A percentile compares a stretch with the other conserved stretches of the same genome.
Evolutionary conservation across 1,140 invertebrate species (phyloP).

Genomic region (Bombus sibiricus): DNA sequence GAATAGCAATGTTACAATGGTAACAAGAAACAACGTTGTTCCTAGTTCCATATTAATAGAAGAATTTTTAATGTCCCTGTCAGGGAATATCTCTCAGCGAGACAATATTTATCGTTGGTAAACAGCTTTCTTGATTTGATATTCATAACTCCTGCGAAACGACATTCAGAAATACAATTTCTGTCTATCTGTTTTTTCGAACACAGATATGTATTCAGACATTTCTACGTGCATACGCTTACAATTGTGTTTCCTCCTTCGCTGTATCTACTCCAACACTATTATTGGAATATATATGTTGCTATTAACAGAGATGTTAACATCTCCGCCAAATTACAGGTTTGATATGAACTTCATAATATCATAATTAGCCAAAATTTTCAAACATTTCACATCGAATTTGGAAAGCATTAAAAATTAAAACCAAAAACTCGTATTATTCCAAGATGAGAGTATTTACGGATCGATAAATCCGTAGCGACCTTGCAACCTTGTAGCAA

Average conservation of each 20-base stretch:
- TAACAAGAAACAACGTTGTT: not conserved
- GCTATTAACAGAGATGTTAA: not conserved
- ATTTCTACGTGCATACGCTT: not conserved
- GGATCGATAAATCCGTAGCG: not conserved
- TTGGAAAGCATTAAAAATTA: not conserved
- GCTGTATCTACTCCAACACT: not conserved
- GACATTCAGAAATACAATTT: conserved; percentile 18
- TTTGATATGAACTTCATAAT: too few species aligned
- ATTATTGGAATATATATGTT: not conserved
- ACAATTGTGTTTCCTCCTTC: not conserved
- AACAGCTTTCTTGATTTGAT: not conserved
- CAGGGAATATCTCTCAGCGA: not conserved
- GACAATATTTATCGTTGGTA: conserved; percentile 16
- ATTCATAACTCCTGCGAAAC: not conserved
- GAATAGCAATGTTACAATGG: not conserved
- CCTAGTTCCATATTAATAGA: not conserved
- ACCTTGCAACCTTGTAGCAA: not conserved
- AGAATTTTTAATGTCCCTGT: not conserved
- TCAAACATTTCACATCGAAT: not conserved
- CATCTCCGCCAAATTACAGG: not conserved
- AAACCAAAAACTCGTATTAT: not conserved
- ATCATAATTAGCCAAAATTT: not conserved
- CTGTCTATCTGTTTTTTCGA: not conserved
- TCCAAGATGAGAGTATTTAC: not conserved
- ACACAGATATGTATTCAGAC: not conserved